Conservation (phyloP, 1,140 invertebrate species). For the Diorhabda elongata region DNA sequence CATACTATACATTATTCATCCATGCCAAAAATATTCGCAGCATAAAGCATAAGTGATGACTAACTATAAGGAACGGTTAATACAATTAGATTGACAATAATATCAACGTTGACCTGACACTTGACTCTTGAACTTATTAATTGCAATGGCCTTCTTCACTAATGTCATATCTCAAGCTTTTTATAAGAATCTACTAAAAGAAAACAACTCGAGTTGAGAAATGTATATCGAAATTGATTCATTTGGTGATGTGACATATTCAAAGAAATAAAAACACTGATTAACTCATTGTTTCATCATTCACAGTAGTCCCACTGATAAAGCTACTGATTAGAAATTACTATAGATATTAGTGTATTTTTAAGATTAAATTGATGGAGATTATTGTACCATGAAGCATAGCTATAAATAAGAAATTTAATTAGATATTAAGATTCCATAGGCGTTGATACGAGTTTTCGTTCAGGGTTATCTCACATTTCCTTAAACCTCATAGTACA, state of each 20-base stretch:
- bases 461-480: too few relatives aligned
- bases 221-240: not conserved
- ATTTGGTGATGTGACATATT: not conserved
- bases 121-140: constrained; percentile 1
- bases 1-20: not conserved
- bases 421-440: too few relatives aligned
- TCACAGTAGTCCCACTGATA: too few relatives aligned
- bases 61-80: not conserved
- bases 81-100: not conserved
- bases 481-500: too few relatives aligned
- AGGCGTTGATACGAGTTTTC: too few relatives aligned
- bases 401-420: too few relatives aligned
- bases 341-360: too few relatives aligned
- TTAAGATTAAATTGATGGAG: too few relatives aligned
- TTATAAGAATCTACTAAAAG: not conserved
- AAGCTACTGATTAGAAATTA: too few relatives aligned
- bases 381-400: too few relatives aligned
- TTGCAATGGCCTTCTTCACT: not conserved
- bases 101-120: not conserved
- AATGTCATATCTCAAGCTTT: not conserved
- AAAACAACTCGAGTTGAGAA: not conserved
- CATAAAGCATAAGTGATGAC: not conserved
- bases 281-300: not conserved
- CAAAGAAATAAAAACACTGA: not conserved
- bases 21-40: not conserved